phyloP scores from a whole-genome alignment of 1,140 invertebrate species.

The Rhizoglyphus robini region DNA sequence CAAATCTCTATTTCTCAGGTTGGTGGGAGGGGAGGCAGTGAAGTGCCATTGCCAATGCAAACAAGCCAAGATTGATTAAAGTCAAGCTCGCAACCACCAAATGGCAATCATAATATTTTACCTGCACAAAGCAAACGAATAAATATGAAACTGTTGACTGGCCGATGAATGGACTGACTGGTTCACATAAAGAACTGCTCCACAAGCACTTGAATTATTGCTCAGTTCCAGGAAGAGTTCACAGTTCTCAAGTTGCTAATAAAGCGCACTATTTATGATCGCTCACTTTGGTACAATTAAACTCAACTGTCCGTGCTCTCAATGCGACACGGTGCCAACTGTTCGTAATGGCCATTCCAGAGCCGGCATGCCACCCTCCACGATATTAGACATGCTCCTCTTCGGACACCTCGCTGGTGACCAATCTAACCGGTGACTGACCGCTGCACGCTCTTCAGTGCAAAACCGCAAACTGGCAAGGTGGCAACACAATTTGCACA shows the following conservation, averaged over 20 bases:
- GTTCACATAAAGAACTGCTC: background rate
- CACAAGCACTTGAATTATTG: conserved; percentile 7
- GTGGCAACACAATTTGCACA: background rate
- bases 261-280: conserved; percentile 10
- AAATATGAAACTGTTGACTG: conserved; percentile 13
- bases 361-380: background rate
- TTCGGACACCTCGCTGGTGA: background rate
- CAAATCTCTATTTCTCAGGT: background rate
- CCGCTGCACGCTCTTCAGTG: background rate
- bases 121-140: background rate
- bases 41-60: background rate
- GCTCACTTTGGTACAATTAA: conserved; percentile 4
- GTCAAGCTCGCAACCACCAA: background rate
- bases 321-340: conserved; percentile 12
- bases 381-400: conserved; percentile 5
- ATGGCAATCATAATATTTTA: conserved; percentile 6
- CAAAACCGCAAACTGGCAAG: background rate
- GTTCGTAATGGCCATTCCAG: background rate
- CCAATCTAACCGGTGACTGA: background rate
- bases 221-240: conserved; percentile 10
- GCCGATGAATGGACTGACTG: background rate
- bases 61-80: conserved; percentile 12
- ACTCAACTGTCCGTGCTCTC: background rate
- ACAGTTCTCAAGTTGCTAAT: background rate
- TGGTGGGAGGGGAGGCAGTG: background rate